Conservation (phyloP, 2,797 vertebrate species). For the Peromyscus aztecus region DNA sequence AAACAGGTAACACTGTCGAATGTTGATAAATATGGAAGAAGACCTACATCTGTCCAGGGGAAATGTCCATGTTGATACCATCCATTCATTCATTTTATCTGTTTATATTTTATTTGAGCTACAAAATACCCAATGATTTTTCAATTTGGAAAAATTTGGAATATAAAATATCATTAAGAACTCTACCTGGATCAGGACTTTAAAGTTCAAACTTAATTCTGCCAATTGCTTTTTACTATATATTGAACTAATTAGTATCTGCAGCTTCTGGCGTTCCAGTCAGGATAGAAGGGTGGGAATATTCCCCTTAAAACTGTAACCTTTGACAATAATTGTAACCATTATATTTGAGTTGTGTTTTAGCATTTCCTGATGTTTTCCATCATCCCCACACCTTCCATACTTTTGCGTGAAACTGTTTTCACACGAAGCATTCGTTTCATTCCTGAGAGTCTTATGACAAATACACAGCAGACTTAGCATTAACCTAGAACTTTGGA, state of each 20-base stretch:
- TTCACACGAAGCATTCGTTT: not conserved
- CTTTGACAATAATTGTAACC: not conserved
- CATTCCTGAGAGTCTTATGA: not conserved
- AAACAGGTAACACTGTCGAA: constrained; percentile 28
- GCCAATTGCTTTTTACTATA: not conserved
- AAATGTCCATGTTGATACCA: not conserved
- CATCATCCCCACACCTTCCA: not conserved
- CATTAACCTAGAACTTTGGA: not conserved
- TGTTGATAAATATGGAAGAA: constrained; percentile 13
- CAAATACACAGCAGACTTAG: not conserved
- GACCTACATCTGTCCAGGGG: not conserved
- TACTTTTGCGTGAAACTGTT: not conserved
- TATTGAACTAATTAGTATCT: constrained; percentile 19
- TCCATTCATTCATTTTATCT: not conserved
- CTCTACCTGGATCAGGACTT: not conserved
- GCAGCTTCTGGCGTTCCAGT: not conserved
- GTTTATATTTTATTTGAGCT: constrained; percentile 54
- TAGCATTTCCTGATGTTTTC: not conserved
- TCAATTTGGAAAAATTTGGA: constrained; percentile 11
- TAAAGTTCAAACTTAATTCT: constrained; percentile 2
- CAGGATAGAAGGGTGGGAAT: not conserved
- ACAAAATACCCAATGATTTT: constrained; percentile 59
- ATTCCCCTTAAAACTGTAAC: not conserved
- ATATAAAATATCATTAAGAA: constrained; percentile 46
- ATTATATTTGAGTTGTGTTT: not conserved